Evolutionary conservation across 1,140 invertebrate genomes (phyloP).

Genomic region (Diachasma alloeum): DNA sequence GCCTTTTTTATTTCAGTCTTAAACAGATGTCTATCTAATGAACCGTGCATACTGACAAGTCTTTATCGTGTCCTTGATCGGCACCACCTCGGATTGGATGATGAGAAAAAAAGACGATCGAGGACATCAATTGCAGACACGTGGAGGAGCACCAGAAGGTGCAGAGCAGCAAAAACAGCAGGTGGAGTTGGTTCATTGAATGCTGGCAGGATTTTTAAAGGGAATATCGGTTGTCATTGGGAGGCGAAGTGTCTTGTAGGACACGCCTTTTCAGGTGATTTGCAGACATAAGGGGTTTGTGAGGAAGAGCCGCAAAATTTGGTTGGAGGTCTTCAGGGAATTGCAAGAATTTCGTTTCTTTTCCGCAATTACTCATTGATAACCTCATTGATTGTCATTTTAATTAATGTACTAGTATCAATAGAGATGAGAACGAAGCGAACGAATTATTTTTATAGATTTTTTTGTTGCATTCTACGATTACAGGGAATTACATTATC

Average conservation of each 20-base stretch:
- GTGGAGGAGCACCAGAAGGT: neutral
- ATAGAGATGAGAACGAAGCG: too few species aligned
- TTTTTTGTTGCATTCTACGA: too few species aligned
- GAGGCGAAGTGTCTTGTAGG: neutral
- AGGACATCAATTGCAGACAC: neutral
- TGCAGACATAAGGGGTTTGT: too few species aligned
- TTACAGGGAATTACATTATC: too few species aligned
- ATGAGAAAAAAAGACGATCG: neutral
- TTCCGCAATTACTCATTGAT: too few species aligned
- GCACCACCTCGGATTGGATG: neutral
- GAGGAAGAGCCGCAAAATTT: too few species aligned
- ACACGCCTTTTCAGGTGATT: neutral
- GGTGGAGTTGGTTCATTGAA: neutral
- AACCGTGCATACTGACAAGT: neutral
- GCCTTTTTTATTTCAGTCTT: neutral
- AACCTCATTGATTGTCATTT: too few species aligned
- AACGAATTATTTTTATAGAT: too few species aligned
- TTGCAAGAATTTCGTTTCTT: too few species aligned
- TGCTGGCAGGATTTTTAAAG: neutral
- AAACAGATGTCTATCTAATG: slow-evolving; percentile 21
- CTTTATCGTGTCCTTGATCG: slow-evolving; percentile 4
- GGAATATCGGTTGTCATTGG: too few species aligned
- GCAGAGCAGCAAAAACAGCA: neutral
- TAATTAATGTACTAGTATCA: too few species aligned
- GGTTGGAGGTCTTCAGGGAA: too few species aligned